Percentiles rank a stretch among this genome's conserved stretches.
Conservation (phyloP, 2,113 vertebrate genomes). For the Oncorhynchus tshawytscha region DNA sequence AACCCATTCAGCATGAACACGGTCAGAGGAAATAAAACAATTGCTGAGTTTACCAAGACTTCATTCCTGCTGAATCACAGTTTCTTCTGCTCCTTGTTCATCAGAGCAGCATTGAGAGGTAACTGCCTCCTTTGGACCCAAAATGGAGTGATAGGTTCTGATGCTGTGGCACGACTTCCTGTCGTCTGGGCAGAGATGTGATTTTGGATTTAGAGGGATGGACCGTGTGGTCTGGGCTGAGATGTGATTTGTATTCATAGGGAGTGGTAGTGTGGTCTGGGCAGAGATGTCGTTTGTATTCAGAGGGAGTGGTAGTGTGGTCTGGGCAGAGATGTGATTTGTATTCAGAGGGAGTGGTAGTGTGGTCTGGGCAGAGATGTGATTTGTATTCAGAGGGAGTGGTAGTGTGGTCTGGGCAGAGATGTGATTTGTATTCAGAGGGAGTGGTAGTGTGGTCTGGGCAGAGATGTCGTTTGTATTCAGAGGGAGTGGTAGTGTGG, state of each 20-base stretch:
- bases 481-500: constrained; percentile 49
- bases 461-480: constrained; percentile 73
- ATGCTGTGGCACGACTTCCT: constrained; percentile 2
- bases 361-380: constrained; percentile 51
- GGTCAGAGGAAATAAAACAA: constrained; percentile 9
- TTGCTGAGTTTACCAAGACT: background rate
- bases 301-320: constrained; percentile 58
- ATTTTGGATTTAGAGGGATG: too few species aligned
- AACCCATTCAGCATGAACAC: constrained; percentile 21
- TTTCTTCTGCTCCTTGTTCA: constrained; percentile 28
- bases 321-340: too few species aligned
- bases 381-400: constrained; percentile 76
- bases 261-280: constrained; percentile 59
- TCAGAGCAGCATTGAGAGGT: constrained; percentile 11
- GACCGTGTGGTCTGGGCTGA: background rate
- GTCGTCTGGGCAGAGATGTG: too few species aligned
- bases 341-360: too few species aligned
- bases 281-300: constrained; percentile 73
- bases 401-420: constrained; percentile 56
- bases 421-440: constrained; percentile 76
- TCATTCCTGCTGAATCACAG: constrained; percentile 35
- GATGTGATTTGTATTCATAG: constrained; percentile 76
- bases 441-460: constrained; percentile 60
- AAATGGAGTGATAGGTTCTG: constrained; percentile 46
- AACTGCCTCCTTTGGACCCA: constrained; percentile 40